Evolutionary conservation across 2,888 invertebrate genomes (phyloP).

Genomic region (Calliopum simillimum): DNA sequence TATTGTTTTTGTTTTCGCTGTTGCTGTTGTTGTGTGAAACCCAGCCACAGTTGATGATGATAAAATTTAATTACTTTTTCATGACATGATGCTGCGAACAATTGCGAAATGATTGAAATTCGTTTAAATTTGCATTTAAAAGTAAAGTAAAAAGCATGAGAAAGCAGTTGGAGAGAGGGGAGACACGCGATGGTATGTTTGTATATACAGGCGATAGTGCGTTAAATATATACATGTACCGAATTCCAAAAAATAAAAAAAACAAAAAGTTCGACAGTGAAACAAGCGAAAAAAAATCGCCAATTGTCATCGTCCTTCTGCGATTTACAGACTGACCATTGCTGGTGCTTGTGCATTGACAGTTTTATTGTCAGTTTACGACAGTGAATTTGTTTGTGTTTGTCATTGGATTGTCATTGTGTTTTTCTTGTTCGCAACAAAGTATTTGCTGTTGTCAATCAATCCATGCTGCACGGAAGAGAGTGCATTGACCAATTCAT

Average conservation of each 20-base stretch:
- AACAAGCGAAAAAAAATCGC: not conserved
- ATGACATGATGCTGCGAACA: constrained; percentile 54
- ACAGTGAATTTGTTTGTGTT: not conserved
- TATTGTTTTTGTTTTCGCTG: not conserved
- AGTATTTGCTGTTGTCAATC: no score
- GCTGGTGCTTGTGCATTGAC: constrained; percentile 52
- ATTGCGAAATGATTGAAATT: constrained; percentile 56
- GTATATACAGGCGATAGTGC: constrained; percentile 18
- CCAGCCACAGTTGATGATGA: constrained; percentile 40
- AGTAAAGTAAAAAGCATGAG: constrained; percentile 4
- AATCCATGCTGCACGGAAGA: no score
- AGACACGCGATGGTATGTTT: constrained; percentile 12
- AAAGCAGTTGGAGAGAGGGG: constrained; percentile 24
- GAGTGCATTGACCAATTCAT: no score
- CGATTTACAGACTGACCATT: no score
- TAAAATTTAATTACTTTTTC: constrained; percentile 66
- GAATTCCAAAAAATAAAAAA: not conserved
- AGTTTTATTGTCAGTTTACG: constrained; percentile 59
- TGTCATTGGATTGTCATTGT: not conserved
- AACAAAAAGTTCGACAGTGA: not conserved
- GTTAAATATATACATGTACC: constrained; percentile 2
- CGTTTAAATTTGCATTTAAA: constrained; percentile 59
- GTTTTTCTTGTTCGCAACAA: not conserved
- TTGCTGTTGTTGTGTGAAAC: constrained; percentile 11
- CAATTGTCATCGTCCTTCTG: no score